Percentiles rank a stretch among this genome's conserved stretches.
Evolutionary conservation across 1,140 invertebrate species (phyloP).

Genomic region (Lasioglossum albipes): DNA sequence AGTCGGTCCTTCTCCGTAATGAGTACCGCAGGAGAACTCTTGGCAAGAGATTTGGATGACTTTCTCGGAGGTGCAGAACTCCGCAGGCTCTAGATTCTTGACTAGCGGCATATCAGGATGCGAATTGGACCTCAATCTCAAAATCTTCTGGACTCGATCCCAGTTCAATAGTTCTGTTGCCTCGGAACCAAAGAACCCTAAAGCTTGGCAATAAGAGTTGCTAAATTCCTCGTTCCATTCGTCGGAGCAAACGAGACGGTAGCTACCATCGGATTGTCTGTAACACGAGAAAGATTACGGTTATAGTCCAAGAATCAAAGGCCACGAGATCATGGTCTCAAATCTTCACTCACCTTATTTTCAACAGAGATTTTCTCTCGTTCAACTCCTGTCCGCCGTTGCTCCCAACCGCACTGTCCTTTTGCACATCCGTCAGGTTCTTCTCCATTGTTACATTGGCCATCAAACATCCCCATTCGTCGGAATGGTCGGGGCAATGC

Average conservation of each 20-base stretch:
- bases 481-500: slow-evolving; percentile 84
- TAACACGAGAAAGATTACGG: slow-evolving; percentile 9
- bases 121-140: slow-evolving; percentile 75
- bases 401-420: slow-evolving; percentile 41
- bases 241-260: slow-evolving; percentile 79
- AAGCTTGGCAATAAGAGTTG: slow-evolving; percentile 79
- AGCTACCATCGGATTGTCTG: slow-evolving; percentile 75
- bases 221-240: slow-evolving; percentile 81
- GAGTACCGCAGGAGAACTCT: slow-evolving; percentile 81
- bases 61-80: slow-evolving; percentile 76
- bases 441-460: slow-evolving; percentile 59
- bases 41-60: slow-evolving; percentile 82
- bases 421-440: slow-evolving; percentile 39
- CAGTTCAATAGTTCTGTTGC: slow-evolving; percentile 70
- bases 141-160: slow-evolving; percentile 61
- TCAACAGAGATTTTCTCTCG: slow-evolving; percentile 58
- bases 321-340: no score
- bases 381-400: slow-evolving; percentile 16
- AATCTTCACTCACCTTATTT: slow-evolving; percentile 66
- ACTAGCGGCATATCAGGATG: slow-evolving; percentile 71
- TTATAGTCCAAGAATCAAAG: no score
- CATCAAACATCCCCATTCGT: slow-evolving; percentile 83
- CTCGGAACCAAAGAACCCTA: slow-evolving; percentile 80
- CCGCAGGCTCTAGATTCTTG: slow-evolving; percentile 74
- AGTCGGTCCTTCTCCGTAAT: slow-evolving; percentile 72